Conservation (phyloP, 2,113 vertebrate genomes). For the Ameiurus melas region DNA sequence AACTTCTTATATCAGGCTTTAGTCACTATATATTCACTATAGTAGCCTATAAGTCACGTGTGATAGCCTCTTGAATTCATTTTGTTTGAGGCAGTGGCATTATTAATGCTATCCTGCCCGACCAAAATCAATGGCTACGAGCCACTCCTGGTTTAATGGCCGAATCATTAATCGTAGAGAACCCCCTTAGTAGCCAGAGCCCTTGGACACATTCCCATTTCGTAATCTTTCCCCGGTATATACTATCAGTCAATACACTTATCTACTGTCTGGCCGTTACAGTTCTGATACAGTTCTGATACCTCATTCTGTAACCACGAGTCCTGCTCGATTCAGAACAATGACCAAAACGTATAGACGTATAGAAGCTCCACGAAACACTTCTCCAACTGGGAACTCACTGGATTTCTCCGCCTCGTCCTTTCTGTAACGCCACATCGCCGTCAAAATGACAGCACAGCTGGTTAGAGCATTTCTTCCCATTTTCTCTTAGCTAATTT, state of each 20-base stretch:
- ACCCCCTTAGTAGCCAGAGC: neutral
- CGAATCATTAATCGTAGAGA: neutral
- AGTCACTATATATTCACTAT: neutral
- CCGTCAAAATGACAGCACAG: neutral
- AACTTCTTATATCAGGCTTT: neutral
- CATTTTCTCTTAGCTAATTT: neutral
- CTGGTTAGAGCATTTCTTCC: neutral
- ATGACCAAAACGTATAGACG: neutral
- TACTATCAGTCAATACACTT: neutral
- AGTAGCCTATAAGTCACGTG: neutral
- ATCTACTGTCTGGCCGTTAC: neutral
- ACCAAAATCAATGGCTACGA: neutral
- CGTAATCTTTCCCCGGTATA: neutral
- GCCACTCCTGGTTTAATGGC: neutral
- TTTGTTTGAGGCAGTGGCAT: neutral
- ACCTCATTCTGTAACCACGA: neutral
- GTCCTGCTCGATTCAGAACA: neutral
- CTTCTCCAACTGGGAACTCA: neutral
- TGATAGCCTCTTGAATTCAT: neutral
- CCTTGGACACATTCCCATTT: neutral
- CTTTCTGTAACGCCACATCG: neutral
- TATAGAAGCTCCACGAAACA: neutral
- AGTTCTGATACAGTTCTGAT: too few species aligned
- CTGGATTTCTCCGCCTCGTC: neutral
- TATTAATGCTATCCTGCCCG: neutral